Evolutionary conservation across 2,113 vertebrate genomes (phyloP).

Genomic region (Xenotilapia flavipinnis): DNA sequence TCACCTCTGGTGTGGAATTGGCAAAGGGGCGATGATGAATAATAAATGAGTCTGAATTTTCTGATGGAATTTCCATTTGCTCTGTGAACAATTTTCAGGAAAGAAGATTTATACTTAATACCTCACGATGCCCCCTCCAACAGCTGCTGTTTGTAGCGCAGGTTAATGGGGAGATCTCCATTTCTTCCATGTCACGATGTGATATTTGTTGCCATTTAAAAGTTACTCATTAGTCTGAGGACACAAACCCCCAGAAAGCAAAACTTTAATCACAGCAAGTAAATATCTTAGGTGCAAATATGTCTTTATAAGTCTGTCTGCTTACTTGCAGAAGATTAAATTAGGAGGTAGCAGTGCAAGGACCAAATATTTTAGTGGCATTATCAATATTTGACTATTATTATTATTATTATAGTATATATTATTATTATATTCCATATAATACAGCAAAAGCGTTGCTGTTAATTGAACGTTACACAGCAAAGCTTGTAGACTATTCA

Average conservation of each 20-base stretch:
- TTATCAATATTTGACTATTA: not conserved
- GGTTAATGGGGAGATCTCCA: slow-evolving; percentile 49
- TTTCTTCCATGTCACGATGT: slow-evolving; percentile 32
- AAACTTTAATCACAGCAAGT: slow-evolving; percentile 11
- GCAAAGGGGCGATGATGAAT: slow-evolving; percentile 60
- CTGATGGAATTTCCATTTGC: slow-evolving; percentile 74
- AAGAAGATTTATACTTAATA: slow-evolving; percentile 69
- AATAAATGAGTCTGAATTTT: slow-evolving; percentile 70
- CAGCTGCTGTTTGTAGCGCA: slow-evolving; percentile 55
- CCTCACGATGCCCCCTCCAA: slow-evolving; percentile 52
- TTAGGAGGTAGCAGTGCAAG: not conserved
- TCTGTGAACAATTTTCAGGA: slow-evolving; percentile 61
- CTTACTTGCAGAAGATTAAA: not conserved
- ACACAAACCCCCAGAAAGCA: slow-evolving; percentile 9
- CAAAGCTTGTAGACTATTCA: not conserved
- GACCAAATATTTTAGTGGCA: not conserved
- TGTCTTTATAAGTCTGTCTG: not conserved
- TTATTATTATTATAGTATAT: not conserved
- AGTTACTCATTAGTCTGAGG: slow-evolving; percentile 27
- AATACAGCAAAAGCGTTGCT: not conserved
- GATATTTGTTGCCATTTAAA: slow-evolving; percentile 50
- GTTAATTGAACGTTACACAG: not conserved
- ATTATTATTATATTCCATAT: not conserved
- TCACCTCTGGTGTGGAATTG: slow-evolving; percentile 35
- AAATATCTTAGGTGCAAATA: not conserved